Percentiles rank a stretch among this genome's conserved stretches.
phyloP scores from a whole-genome alignment of 2,113 vertebrate genomes.

The Gobius niger region DNA sequence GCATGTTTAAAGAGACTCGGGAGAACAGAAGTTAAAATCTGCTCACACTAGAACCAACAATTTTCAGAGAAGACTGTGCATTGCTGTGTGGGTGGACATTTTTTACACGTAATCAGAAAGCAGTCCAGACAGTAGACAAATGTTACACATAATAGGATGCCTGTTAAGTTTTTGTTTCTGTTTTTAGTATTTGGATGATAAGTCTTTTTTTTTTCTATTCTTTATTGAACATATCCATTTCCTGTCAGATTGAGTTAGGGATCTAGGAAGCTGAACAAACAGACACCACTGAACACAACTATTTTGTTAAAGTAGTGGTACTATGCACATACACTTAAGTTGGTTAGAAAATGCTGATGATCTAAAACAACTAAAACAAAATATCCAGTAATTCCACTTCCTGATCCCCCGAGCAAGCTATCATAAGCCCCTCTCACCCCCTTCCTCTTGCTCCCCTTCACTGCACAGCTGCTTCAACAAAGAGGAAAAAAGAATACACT shows the following conservation, averaged over 20 bases:
- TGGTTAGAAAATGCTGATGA: no score
- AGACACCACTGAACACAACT: neutral
- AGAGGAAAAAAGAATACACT: no score
- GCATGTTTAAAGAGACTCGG: conserved; percentile 31
- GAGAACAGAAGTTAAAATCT: conserved; percentile 15
- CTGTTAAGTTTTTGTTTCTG: neutral
- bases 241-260: neutral
- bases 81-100: neutral
- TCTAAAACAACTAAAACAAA: no score
- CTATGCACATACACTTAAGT: no score
- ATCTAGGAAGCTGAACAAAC: neutral
- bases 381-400: no score
- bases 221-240: neutral
- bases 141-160: neutral
- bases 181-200: neutral
- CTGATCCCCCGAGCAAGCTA: no score
- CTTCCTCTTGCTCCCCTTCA: no score
- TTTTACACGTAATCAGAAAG: neutral
- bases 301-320: neutral
- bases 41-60: conserved; percentile 15
- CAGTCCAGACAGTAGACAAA: conserved; percentile 3
- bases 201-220: neutral
- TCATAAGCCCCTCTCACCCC: no score
- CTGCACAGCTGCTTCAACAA: no score
- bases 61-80: neutral